These are phyloP conservation scores for Hecatera dysodea DNA, from an alignment of 2,888 invertebrate species.

Conservation along the genomic window DNA sequence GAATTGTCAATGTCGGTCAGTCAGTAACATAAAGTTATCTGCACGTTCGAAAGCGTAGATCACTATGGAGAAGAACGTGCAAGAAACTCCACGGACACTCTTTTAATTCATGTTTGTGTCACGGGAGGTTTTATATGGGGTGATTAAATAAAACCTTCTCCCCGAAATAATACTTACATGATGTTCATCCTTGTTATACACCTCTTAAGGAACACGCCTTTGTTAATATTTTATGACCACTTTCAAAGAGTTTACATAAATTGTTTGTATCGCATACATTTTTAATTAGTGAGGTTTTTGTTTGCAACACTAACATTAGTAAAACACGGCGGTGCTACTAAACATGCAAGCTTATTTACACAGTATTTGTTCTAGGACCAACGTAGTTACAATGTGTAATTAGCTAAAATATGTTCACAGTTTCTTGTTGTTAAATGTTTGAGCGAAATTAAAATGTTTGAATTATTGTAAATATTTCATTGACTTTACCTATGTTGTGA, in stretches of 20 bases:
- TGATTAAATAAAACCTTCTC: neutral
- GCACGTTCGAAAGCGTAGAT: too few relatives aligned
- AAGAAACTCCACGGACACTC: too few relatives aligned
- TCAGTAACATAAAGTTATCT: too few relatives aligned
- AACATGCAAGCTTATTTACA: constrained; percentile 18
- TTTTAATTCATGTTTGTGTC: too few relatives aligned
- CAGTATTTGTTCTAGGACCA: neutral
- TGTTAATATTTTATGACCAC: constrained; percentile 14
- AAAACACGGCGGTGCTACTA: neutral
- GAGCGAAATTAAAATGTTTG: neutral
- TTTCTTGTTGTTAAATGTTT: neutral
- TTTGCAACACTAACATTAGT: neutral
- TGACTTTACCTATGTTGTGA: too few relatives aligned
- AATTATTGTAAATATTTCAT: too few relatives aligned
- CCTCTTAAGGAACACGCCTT: constrained; percentile 1
- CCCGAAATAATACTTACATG: neutral
- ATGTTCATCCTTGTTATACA: neutral
- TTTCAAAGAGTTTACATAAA: constrained; percentile 2
- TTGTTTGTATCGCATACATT: constrained; percentile 6
- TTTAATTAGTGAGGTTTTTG: constrained; percentile 18
- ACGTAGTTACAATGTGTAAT: too few relatives aligned
- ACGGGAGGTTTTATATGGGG: too few relatives aligned
- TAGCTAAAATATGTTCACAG: neutral
- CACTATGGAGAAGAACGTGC: too few relatives aligned
- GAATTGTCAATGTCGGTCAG: too few relatives aligned